Base-by-base conservation (phyloP, 2,113 vertebrate genomes). In the Triplophysa rosa region DNA sequence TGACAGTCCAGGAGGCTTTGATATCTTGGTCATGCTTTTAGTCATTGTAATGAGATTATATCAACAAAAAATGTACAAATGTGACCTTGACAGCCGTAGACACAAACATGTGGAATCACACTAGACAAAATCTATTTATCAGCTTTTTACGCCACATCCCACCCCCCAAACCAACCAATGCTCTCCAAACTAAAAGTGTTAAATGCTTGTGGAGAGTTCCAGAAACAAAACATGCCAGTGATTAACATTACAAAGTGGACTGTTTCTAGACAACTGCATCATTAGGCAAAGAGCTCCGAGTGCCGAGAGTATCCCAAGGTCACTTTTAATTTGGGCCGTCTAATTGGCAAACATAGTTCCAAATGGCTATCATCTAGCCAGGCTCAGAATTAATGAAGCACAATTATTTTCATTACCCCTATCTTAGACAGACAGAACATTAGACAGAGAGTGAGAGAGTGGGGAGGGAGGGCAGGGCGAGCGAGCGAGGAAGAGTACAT, bases 261-360 rank as follows among this genome's bases (percentile, higher is more conserved):
- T 90, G 89, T 95, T 92, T 95, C 90, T 87, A 90, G 93, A 94
- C 92, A 93, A 95, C 92, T 93, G 93, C 93, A 95, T 96, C 94
- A 95, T 97, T 96, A 95, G 93, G 89, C 89, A 88, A 93, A 78
- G 90, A 94, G 90, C 94, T 91, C 93, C 92, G 93, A 93, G 92
- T 91, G 89, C 93, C 88, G 91, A 92, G 93, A 93, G 93, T 91
- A 93, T 93, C 95, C 95, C 95, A 96, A 98, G 96, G 97, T 99
- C 95, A 97, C 93, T 95, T 97, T 95, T 96, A 95, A 99, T 97
- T 99, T 97, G 95, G 94, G 94, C 94, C 87, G 92, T 91, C 94
- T 97, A 98, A 99, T 98, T 97, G 95, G 95, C 95, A 97, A 96
- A 97, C 95, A 95, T 94, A 94, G 93, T 95, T 97, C 94, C 95